Evolutionary conservation across 2,113 vertebrate species (phyloP).

Genomic region (Pteronura brasiliensis): DNA sequence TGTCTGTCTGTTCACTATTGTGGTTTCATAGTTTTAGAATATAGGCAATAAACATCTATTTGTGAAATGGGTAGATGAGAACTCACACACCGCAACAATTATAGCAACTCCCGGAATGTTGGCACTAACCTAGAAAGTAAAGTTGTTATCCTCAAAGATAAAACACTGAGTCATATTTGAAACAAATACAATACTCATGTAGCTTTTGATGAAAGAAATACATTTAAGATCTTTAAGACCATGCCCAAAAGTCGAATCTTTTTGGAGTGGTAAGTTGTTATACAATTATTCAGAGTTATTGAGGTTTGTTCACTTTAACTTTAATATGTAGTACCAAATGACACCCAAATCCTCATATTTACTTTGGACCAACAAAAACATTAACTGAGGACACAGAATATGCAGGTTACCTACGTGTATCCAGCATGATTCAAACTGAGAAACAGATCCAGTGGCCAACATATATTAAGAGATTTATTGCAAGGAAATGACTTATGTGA

Average conservation of each 20-base stretch:
- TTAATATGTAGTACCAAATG: neutral
- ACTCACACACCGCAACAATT: neutral
- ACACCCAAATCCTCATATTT: neutral
- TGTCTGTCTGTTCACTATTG: neutral
- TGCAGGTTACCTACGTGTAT: neutral
- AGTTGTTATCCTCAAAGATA: neutral
- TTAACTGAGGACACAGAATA: neutral
- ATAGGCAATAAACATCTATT: neutral
- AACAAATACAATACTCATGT: neutral
- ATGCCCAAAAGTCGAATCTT: neutral
- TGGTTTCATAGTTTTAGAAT: neutral
- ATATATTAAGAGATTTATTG: neutral
- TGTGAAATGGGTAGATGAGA: neutral
- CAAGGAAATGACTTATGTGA: neutral
- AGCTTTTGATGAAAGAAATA: neutral
- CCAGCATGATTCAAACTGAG: neutral
- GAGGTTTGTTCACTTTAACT: neutral
- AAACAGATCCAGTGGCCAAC: neutral
- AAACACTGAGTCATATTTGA: neutral
- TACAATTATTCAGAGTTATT: neutral
- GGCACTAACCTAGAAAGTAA: neutral
- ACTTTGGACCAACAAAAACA: neutral
- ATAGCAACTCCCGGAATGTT: neutral
- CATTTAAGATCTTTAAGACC: neutral
- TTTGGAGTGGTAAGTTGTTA: neutral